Base-by-base conservation (phyloP, 2,797 vertebrate genomes). In the Catostomus latipinnis region DNA sequence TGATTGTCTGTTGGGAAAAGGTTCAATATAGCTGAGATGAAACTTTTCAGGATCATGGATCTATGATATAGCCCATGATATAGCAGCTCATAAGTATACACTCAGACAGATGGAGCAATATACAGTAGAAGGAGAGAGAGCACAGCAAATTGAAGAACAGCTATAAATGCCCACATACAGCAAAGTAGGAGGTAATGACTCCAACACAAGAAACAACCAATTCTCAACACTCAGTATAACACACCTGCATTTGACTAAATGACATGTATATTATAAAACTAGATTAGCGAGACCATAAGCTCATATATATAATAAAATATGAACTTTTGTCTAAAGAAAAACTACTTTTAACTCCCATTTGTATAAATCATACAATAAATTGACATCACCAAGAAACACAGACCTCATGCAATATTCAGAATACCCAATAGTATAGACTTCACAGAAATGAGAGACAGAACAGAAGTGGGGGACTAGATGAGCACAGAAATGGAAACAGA, bases 1-100 rank as follows among this genome's bases (percentile, higher is more conserved):
- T 75, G 65, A 84, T 84, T 81, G 69, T 89, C 88, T 88, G 83
- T 60, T 63, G 34, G 53, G 45, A 76, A 16, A 57, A 48, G 7
- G 6, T 63, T 45, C 12, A 22, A 4, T 60, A 11, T 61, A 0
- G 12, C 1, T 62, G 11, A 62, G 7, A 8, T 63, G 13, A 45
- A 46, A 45, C 43, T 60, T n/a, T 34, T 69, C n/a, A 62, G 56
- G 48, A 78, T 16, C 10, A 78, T n/a, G 34, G 34, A 70, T 14
- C 13, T 62, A 43, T 50, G 45, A 56, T 52, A 70, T 45, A 53
- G n/a, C 2, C 1, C 12, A 18, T 69, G 22, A 61, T 54, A 16
- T 53, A 43, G 62, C 56, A 54, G 56, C n/a, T 61, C 10, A 70
- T 5, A 12, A 16, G 34, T 34, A 34, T 34, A 34, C 34, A 34